Percentiles rank a stretch among this genome's conserved stretches.
These are phyloP conservation scores for Menura novaehollandiae DNA, from an alignment of 2,113 vertebrate genomes.

Conservation along the genomic window DNA sequence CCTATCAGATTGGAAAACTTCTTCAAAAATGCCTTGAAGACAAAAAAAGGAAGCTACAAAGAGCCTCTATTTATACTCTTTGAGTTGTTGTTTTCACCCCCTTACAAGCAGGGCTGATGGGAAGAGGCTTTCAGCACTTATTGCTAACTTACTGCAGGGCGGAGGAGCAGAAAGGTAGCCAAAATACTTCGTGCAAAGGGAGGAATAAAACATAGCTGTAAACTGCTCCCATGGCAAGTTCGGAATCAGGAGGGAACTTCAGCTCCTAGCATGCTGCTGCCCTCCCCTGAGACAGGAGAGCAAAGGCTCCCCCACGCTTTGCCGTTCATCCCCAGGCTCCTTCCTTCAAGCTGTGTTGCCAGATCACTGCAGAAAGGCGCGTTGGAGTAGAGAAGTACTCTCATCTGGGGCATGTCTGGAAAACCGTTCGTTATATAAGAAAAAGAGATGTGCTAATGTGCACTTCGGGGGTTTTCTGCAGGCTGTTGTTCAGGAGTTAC, in stretches of 20 bases:
- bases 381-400: neutral
- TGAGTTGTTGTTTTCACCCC: conserved; percentile 34
- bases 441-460: conserved; percentile 28
- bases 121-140: neutral
- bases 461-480: conserved; percentile 33
- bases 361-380: neutral
- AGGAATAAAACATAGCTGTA: neutral
- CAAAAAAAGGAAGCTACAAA: conserved; percentile 60
- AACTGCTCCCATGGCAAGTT: neutral
- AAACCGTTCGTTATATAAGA: conserved; percentile 27
- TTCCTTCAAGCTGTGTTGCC: neutral
- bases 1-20: conserved; percentile 42
- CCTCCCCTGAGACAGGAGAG: neutral
- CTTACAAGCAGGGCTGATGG: neutral
- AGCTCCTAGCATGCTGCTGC: neutral
- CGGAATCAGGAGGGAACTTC: neutral
- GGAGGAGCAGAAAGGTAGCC: neutral
- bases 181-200: neutral
- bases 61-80: conserved; percentile 61
- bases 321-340: neutral
- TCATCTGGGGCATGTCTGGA: conserved; percentile 30
- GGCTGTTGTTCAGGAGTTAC: conserved; percentile 52
- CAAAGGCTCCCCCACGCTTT: neutral
- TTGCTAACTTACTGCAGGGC: neutral
- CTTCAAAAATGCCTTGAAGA: conserved; percentile 52